Percentiles rank a stretch among this genome's conserved stretches.
These are phyloP conservation scores for Saturnia pavonia DNA, from an alignment of 2,888 invertebrate species.

Conservation along the genomic window DNA sequence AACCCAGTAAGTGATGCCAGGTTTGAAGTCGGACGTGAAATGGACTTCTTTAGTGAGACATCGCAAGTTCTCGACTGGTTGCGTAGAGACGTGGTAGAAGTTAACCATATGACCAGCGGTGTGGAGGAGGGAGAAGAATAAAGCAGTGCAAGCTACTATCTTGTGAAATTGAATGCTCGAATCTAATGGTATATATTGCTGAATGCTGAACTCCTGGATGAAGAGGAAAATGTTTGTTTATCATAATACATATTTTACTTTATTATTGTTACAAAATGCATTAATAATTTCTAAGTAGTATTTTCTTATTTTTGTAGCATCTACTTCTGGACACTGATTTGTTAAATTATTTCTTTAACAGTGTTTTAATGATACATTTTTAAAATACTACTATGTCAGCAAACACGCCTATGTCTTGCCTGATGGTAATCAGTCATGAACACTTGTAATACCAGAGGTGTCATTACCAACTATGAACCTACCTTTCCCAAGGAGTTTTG, in stretches of 20 bases:
- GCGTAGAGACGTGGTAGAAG: constrained; percentile 98
- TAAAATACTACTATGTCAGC: too few relatives aligned
- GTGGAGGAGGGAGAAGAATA: constrained; percentile 95
- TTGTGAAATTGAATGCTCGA: constrained; percentile 98
- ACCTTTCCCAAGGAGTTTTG: too few relatives aligned
- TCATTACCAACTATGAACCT: too few relatives aligned
- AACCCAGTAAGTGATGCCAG: constrained; percentile 97
- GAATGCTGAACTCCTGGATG: constrained; percentile 90
- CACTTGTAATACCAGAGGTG: too few relatives aligned
- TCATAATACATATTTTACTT: neutral
- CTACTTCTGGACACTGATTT: neutral
- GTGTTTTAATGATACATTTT: too few relatives aligned
- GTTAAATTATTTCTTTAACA: neutral
- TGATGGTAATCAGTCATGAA: too few relatives aligned
- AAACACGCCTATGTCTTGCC: too few relatives aligned
- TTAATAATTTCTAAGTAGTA: too few relatives aligned
- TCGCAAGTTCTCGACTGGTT: constrained; percentile 94
- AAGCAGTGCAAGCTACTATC: constrained; percentile 96
- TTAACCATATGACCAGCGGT: constrained; percentile 97
- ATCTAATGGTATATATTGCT: constrained; percentile 96
- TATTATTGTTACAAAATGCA: neutral
- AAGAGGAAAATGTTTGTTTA: constrained; percentile 14
- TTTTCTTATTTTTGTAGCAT: neutral
- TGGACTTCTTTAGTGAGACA: constrained; percentile 97
- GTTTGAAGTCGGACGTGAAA: constrained; percentile 96